Evolutionary conservation across 2,113 vertebrate species (phyloP), one percentile per base, ranked within the genome.

Genomic region (Casuarius casuarius): DNA sequence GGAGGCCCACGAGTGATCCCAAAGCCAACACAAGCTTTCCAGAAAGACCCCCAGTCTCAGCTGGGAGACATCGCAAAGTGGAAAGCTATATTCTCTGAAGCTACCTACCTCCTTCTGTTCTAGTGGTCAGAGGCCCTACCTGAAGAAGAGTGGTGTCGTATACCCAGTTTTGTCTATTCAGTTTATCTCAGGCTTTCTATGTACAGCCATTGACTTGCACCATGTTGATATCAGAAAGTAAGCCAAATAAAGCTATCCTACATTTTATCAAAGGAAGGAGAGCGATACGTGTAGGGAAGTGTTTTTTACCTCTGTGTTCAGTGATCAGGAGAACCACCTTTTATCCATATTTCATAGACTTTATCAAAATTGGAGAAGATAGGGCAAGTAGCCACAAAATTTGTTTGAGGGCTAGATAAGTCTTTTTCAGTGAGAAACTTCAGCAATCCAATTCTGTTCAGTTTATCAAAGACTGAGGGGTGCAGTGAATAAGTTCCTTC

Each of bases 71-170:
- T 65, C 56, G 29, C 26, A 26, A 66, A 59, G 51, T 2, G 58
- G 40, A 61, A 40, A 81, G 10, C 9, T 20, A 44, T 46, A 46
- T 66, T 77, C 35, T 76, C 42, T 51, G 18, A 46, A 40, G 14
- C 38, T 46, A 0, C 26, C 38, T 46, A 0, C 26, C 46, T 68
- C 66, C 56, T 58, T 31, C 29, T 58, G 28, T 79, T 49, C n/a
- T 63, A 23, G 9, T 65, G 25, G n/a, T 29, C 63, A 58, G 0
- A 22, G 35, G 22, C 10, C 17, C 29, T 67, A 3, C 26, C 5
- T 74, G 33, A 72, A 81, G 62, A 90, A 59, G 20, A 66, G 33
- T 2, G 51, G 40, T 73, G 40, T 40, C 44, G 3, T 49, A 29
- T 58, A 86, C 86, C 40, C 17, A 52, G 10, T 23, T 88, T 71